These are phyloP conservation scores for Propithecus deckenii DNA, from an alignment of 2,797 vertebrate species.

Conservation along the genomic window DNA sequence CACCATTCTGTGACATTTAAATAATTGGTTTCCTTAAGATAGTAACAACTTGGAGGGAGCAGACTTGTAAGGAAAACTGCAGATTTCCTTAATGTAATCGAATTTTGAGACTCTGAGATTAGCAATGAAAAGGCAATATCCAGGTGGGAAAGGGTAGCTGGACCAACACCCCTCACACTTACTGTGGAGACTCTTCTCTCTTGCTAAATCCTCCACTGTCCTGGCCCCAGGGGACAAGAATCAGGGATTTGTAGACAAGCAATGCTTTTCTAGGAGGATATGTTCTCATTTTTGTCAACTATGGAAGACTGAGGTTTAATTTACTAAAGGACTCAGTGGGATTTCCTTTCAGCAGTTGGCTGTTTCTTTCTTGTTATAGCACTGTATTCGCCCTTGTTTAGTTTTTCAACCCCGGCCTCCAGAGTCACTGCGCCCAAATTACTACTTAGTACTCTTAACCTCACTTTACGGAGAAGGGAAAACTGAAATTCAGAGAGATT, in stretches of 20 bases:
- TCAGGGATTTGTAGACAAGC: neutral
- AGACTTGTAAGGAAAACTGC: neutral
- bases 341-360: neutral
- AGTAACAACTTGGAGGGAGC: neutral
- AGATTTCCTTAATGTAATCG: neutral
- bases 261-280: neutral
- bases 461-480: conserved; percentile 33
- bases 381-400: neutral
- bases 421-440: conserved; percentile 40
- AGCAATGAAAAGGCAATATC: neutral
- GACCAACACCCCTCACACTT: neutral
- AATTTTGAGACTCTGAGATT: neutral
- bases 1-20: neutral
- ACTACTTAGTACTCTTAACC: conserved; percentile 14
- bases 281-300: neutral
- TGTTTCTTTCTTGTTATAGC: neutral
- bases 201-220: neutral
- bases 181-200: neutral
- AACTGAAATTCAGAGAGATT: conserved; percentile 45
- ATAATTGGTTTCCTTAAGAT: neutral
- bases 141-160: neutral
- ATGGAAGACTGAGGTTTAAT: neutral
- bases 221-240: neutral
- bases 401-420: neutral
- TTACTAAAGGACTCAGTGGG: neutral